These are phyloP conservation scores for Eriosoma lanigerum DNA, from an alignment of 1,140 invertebrate genomes.

Conservation along the genomic window DNA sequence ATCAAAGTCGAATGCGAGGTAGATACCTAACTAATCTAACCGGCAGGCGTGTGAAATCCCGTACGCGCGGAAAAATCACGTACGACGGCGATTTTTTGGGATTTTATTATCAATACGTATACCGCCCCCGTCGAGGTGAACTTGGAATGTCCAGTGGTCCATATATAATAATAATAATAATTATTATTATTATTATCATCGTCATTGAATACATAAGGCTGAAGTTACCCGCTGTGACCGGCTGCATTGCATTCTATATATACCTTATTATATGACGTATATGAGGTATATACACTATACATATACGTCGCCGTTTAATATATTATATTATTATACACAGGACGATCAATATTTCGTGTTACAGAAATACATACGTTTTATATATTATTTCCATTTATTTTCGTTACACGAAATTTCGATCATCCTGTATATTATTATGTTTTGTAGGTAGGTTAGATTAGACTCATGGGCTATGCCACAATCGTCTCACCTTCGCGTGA, in stretches of 20 bases:
- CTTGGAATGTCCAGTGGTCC: background rate
- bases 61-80: background rate
- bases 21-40: no score
- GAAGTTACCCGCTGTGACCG: slow-evolving; percentile 8
- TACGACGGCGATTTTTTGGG: background rate
- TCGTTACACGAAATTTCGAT: no score
- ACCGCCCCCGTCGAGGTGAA: no score
- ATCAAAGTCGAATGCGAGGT: background rate
- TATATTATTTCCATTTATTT: no score
- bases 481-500: background rate
- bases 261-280: background rate
- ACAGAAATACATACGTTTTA: no score
- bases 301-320: no score
- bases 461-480: background rate
- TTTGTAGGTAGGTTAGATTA: no score
- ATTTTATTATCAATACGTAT: no score
- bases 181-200: background rate
- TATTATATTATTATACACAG: no score
- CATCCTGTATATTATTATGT: no score
- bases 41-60: background rate
- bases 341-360: no score
- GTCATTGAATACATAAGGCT: background rate
- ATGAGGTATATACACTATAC: no score
- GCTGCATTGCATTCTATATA: background rate
- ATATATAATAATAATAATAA: background rate